These are phyloP conservation scores for Gymnobelideus leadbeateri DNA, from an alignment of 2,113 vertebrate species.

Conservation along the genomic window DNA sequence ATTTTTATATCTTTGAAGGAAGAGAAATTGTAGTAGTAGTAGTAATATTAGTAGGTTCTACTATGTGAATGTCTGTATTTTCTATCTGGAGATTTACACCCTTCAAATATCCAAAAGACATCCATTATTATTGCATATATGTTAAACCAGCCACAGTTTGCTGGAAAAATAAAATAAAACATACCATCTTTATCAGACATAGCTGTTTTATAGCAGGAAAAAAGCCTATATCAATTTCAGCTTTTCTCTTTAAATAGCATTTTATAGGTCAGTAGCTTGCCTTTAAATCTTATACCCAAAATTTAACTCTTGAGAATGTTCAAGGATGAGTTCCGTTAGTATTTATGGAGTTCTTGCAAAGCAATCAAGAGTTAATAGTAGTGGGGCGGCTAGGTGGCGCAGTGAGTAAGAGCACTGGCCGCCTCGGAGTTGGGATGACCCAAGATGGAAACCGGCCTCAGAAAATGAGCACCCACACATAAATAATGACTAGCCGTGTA, in stretches of 20 bases:
- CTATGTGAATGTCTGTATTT: neutral
- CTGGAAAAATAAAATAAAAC: neutral
- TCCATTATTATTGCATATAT: neutral
- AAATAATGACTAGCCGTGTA: no score
- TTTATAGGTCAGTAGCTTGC: neutral
- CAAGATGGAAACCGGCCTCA: no score
- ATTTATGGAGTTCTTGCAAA: neutral
- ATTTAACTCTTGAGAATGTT: neutral
- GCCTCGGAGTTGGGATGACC: no score
- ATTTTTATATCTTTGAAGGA: neutral
- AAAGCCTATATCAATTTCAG: neutral
- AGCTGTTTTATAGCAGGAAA: neutral
- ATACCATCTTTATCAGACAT: neutral
- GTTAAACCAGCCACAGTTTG: neutral
- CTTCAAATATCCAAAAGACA: neutral
- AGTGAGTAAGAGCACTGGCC: no score
- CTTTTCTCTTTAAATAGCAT: neutral
- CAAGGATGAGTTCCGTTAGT: neutral
- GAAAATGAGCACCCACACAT: no score
- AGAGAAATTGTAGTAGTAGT: neutral
- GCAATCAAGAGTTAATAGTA: no score
- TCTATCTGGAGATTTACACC: neutral
- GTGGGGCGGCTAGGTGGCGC: no score
- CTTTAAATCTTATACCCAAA: neutral
- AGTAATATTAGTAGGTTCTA: neutral